phyloP scores from a whole-genome alignment of 2,113 vertebrate genomes.

The Holacanthus passer region DNA sequence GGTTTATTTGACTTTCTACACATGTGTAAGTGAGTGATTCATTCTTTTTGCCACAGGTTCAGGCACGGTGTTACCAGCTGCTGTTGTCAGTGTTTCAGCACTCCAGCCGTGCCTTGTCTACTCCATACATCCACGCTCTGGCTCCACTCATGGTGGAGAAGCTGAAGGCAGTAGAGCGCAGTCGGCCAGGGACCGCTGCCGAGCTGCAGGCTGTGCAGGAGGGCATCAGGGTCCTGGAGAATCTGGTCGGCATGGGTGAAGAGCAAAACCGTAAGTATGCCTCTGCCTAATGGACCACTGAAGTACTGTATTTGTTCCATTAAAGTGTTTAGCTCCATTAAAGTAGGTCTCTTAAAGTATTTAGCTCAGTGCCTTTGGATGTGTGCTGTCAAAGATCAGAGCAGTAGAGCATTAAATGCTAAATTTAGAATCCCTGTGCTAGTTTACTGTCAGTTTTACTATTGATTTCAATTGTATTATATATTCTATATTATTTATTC shows the following conservation, averaged over 20 bases:
- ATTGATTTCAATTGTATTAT: conserved; percentile 30
- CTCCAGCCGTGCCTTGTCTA: conserved; percentile 92
- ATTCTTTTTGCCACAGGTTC: conserved; percentile 85
- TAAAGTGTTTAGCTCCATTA: conserved; percentile 43
- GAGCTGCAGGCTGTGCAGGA: conserved; percentile 96
- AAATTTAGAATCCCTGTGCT: conserved; percentile 42
- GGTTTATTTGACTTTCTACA: neutral
- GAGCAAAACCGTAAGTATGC: conserved; percentile 94
- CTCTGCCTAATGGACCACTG: conserved; percentile 46
- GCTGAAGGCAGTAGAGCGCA: conserved; percentile 92
- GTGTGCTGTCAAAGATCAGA: conserved; percentile 27
- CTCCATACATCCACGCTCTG: conserved; percentile 95
- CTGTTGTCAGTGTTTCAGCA: conserved; percentile 97
- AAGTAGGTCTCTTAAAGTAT: conserved; percentile 37
- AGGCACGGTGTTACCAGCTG: conserved; percentile 97
- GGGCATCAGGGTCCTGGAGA: conserved; percentile 96
- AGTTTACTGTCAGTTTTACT: conserved; percentile 22
- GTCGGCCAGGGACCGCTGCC: conserved; percentile 84
- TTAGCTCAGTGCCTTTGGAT: conserved; percentile 37
- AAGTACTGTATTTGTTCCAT: conserved; percentile 35
- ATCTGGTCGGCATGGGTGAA: conserved; percentile 93
- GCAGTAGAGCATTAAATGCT: conserved; percentile 33
- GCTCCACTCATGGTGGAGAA: conserved; percentile 96
- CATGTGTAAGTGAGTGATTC: conserved; percentile 10
- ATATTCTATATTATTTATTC: neutral